Evolutionary conservation across 1,140 invertebrate species (phyloP).

Genomic region (Ganaspis sp.): DNA sequence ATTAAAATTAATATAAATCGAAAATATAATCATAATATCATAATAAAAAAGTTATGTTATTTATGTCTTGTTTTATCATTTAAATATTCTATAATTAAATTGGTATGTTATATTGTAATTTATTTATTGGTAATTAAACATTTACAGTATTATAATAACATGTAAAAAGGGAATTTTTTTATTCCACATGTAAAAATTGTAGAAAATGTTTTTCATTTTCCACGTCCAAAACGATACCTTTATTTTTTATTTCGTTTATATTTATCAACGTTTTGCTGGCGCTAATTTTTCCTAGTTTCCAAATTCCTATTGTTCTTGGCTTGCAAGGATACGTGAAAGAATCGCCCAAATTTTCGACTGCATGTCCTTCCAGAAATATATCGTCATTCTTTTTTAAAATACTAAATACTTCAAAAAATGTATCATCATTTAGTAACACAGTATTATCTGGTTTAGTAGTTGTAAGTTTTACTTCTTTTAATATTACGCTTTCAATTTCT

Average conservation of each 20-base stretch:
- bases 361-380: neutral
- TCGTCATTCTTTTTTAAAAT: neutral
- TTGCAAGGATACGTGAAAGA: neutral
- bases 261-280: neutral
- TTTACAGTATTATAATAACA: too few species aligned
- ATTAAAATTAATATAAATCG: too few species aligned
- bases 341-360: neutral
- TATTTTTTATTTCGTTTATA: neutral
- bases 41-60: too few species aligned
- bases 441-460: neutral
- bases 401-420: neutral
- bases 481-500: neutral
- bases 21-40: too few species aligned
- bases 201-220: neutral
- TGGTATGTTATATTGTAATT: too few species aligned
- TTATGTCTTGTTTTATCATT: too few species aligned
- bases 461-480: neutral
- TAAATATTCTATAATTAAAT: too few species aligned
- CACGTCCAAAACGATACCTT: neutral
- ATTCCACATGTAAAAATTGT: neutral
- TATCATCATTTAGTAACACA: neutral
- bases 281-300: neutral
- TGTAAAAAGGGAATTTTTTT: neutral
- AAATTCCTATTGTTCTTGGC: neutral
- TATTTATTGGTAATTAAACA: too few species aligned